Percentiles rank a stretch among this genome's conserved stretches.
Evolutionary conservation across 2,888 invertebrate species (phyloP).

Genomic region (Leptopilina myrica): DNA sequence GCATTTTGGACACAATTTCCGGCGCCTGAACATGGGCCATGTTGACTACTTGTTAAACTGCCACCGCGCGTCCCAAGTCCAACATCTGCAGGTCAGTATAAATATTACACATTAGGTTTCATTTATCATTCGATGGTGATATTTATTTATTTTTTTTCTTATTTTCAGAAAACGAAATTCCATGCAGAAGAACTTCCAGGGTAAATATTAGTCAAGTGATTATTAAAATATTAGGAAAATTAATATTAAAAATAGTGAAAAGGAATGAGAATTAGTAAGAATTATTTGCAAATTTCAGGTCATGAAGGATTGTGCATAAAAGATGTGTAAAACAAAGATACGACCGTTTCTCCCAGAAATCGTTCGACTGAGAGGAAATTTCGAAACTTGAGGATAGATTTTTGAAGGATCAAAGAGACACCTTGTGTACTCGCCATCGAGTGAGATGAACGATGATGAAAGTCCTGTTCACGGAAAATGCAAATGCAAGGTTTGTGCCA

Average conservation of each 20-base stretch:
- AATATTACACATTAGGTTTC: conserved; percentile 25
- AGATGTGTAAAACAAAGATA: neutral
- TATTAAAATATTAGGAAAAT: too few species aligned
- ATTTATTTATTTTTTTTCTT: neutral
- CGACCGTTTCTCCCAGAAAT: neutral
- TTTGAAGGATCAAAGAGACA: conserved; percentile 57
- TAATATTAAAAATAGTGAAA: too few species aligned
- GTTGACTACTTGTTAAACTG: conserved; percentile 71
- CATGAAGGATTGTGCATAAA: too few species aligned
- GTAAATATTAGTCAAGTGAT: neutral
- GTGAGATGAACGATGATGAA: conserved; percentile 67
- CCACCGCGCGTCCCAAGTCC: conserved; percentile 69
- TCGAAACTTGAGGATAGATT: conserved; percentile 35
- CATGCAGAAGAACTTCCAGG: conserved; percentile 24
- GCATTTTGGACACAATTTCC: conserved; percentile 46
- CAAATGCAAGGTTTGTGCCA: conserved; percentile 63
- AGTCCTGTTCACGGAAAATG: conserved; percentile 58
- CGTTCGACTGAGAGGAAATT: neutral
- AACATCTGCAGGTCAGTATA: conserved; percentile 60
- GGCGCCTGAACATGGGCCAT: conserved; percentile 50
- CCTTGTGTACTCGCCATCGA: conserved; percentile 76
- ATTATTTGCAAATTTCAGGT: neutral
- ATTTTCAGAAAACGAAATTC: neutral
- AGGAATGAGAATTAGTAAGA: too few species aligned
- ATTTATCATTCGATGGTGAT: neutral